A percentile compares a stretch with the other conserved stretches of the same genome.
Conservation (phyloP, 2,888 invertebrate genomes). For the Xestoiulus laeticollis region DNA sequence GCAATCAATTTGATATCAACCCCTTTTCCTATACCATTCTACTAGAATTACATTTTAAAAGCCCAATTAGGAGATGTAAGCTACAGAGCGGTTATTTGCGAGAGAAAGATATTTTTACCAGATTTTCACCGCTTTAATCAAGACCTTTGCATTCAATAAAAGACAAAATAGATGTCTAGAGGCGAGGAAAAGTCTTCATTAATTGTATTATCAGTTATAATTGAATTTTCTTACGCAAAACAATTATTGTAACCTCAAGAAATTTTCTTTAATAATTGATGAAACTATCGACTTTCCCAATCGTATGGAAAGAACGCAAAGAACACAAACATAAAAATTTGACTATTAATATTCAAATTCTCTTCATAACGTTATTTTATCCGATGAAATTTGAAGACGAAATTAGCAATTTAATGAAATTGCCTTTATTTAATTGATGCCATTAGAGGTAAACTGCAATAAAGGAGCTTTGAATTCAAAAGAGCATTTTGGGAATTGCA, state of each 20-base stretch:
- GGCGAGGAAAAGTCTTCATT: constrained; percentile 1
- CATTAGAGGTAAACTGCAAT: background rate
- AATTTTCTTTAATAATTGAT: constrained; percentile 5
- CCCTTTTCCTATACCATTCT: background rate
- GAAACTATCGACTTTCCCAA: constrained; percentile 10
- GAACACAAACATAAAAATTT: background rate
- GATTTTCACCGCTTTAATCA: background rate
- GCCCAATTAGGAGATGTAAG: background rate
- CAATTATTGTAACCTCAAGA: constrained; percentile 21
- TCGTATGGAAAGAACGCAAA: background rate
- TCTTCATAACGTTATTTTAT: background rate
- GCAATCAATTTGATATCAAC: background rate
- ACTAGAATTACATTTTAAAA: constrained; percentile 24
- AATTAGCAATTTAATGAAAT: background rate
- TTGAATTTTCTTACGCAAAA: constrained; percentile 22
- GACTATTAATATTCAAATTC: background rate
- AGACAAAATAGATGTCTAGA: background rate
- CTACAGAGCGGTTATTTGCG: background rate
- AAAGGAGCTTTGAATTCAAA: background rate
- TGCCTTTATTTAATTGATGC: background rate
- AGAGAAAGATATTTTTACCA: background rate
- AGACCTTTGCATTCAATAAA: background rate
- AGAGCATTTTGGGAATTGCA: background rate
- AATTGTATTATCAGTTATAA: constrained; percentile 15
- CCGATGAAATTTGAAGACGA: background rate